Conservation (phyloP, 2,888 invertebrate species). For the Chelonus formosanus region DNA sequence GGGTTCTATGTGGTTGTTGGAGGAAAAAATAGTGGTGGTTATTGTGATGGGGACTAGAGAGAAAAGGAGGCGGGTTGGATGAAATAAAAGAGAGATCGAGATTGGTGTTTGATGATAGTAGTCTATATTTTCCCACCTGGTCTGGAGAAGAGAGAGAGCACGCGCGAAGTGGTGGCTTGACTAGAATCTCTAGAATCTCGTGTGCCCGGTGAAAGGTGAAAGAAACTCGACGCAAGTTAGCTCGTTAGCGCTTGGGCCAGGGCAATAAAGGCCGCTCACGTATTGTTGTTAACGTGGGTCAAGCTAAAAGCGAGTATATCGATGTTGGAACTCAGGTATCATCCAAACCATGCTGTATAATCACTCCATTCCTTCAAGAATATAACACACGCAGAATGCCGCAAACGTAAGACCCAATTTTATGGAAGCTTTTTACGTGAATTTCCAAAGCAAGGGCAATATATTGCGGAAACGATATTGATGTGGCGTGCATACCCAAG, state of each 20-base stretch:
- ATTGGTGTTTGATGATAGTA: slow-evolving; percentile 20
- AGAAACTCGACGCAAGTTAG: slow-evolving; percentile 41
- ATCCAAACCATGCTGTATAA: slow-evolving; percentile 41
- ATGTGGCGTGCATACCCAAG: slow-evolving; percentile 35
- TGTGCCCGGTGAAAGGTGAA: slow-evolving; percentile 41
- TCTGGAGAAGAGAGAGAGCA: slow-evolving; percentile 22
- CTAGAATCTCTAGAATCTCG: slow-evolving; percentile 33
- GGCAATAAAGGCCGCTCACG: slow-evolving; percentile 46
- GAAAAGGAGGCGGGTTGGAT: not conserved
- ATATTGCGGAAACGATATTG: slow-evolving; percentile 42
- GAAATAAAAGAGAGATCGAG: slow-evolving; percentile 21
- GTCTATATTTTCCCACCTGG: slow-evolving; percentile 21
- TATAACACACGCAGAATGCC: slow-evolving; percentile 22
- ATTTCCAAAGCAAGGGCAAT: slow-evolving; percentile 31
- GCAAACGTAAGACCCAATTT: slow-evolving; percentile 34
- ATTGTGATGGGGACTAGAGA: not conserved
- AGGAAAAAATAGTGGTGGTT: slow-evolving; percentile 19
- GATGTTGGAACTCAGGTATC: slow-evolving; percentile 31
- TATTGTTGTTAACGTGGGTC: slow-evolving; percentile 50
- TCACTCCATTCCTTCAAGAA: slow-evolving; percentile 42
- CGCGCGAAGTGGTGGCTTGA: slow-evolving; percentile 28
- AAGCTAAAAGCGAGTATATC: slow-evolving; percentile 41
- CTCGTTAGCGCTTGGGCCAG: slow-evolving; percentile 48
- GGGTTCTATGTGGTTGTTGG: too few species aligned
- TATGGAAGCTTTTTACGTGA: slow-evolving; percentile 37